Evolutionary conservation across 2,888 invertebrate genomes (phyloP), one percentile per base, ranked within the genome.

Genomic region (Elgonia sp.): DNA sequence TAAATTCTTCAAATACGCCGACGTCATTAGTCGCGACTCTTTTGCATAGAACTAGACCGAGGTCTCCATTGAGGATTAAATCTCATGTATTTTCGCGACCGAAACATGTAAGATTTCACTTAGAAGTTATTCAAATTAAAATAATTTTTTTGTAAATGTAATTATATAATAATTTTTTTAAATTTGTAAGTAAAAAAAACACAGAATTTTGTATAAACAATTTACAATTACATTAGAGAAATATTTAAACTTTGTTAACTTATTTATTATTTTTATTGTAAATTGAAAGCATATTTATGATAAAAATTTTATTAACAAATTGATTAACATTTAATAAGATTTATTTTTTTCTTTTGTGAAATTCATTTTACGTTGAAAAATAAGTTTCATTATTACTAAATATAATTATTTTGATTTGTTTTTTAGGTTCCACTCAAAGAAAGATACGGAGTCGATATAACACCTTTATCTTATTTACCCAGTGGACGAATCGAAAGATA

Each of bases 401-500:
- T 53, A n/a, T 16, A 53, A 53, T 12, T n/a, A 53, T 53, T 53
- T 6, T 16, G n/a, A 12, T 20, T 60, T 29, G 9, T 60, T 7
- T 37, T 53, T 53, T 53, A 94, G 94, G 93, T 94, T 70, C 94
- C 94, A 72, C 89, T 94, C 93, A 95, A 95, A 89, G 95, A 95
- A 93, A 94, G 96, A 91, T 96, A 95, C 95, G 96, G 98, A 92
- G 96, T 97, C 87, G 96, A 98, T 93, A 96, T 99, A 90, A 98
- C 98, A 0, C 97, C 98, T 0, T 95, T 98, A 57, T 96, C 97
- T 73, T 97, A 96, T 92, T 95, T 98, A 88, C 97, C 97, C 18
- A 98, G 98, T 75, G 97, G 96, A 60, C 96, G 96, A 91, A 97
- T 97, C 86, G 97, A 97, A 90, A 96, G 97, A 89, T 97, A 98